Conservation (phyloP, 2,113 vertebrate species). For the Theristicus caerulescens region DNA sequence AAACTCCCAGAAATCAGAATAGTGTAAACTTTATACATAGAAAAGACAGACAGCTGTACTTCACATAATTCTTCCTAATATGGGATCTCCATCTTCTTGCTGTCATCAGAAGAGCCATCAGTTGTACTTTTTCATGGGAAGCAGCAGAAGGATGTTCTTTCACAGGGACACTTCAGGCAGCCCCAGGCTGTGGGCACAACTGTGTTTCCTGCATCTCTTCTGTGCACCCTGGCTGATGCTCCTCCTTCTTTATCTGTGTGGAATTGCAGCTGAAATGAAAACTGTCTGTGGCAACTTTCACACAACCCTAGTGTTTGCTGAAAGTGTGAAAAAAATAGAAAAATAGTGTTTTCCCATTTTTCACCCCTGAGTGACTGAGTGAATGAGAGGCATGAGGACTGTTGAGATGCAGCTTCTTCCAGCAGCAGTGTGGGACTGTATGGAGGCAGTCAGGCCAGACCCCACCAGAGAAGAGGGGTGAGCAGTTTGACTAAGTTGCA, state of each 20-base stretch:
- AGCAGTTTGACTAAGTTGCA: neutral
- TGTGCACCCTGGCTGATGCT: neutral
- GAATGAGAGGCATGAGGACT: neutral
- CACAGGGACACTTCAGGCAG: neutral
- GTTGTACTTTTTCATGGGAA: neutral
- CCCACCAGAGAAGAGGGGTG: rapidly evolving
- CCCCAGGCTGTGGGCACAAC: neutral
- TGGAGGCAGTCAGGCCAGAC: neutral
- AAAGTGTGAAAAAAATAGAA: neutral
- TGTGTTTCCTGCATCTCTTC: neutral
- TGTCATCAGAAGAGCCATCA: neutral
- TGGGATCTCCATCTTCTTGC: neutral
- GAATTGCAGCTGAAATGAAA: neutral
- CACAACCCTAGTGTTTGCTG: neutral
- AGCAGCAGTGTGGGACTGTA: rapidly evolving
- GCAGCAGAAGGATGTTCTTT: neutral
- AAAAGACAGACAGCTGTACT: neutral
- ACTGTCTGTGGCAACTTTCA: neutral
- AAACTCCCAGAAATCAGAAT: neutral
- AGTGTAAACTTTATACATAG: neutral
- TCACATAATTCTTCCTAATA: neutral
- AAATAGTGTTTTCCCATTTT: neutral
- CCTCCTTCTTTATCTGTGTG: neutral
- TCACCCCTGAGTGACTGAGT: neutral
- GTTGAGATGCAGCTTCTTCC: neutral